phyloP scores from a whole-genome alignment of 64 coral and sea anemone species.

The Anthopleura sola region DNA sequence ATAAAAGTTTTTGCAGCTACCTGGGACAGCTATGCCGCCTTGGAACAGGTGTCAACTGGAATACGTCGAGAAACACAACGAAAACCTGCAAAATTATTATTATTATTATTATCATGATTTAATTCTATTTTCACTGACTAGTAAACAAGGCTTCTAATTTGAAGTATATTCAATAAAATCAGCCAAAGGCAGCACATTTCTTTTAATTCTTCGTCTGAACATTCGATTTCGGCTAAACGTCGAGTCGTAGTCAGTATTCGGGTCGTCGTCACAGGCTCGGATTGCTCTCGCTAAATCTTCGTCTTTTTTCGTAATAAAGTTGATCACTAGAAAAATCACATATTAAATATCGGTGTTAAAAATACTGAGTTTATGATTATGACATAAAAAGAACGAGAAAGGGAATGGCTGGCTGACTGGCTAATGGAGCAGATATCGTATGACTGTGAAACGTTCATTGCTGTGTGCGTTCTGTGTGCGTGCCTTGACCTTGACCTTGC shows the following conservation, averaged over 20 bases:
- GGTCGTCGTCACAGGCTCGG: conserved; percentile 28
- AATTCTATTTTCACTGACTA: not conserved
- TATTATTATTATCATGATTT: not conserved
- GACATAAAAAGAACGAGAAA: not conserved
- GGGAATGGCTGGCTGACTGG: not conserved
- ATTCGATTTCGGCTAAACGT: conserved; percentile 85
- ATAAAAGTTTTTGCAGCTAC: no score
- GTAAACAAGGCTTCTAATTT: not conserved
- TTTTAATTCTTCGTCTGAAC: conserved; percentile 83
- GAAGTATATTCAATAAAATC: conserved; percentile 13
- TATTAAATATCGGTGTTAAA: not conserved
- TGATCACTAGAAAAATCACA: conserved; percentile 51
- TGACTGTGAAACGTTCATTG: no score
- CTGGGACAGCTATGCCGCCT: no score
- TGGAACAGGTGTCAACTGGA: no score
- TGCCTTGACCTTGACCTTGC: no score
- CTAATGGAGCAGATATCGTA: no score
- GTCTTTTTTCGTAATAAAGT: conserved; percentile 65
- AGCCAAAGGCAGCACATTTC: conserved; percentile 38
- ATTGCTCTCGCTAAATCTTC: conserved; percentile 72
- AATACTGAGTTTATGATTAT: not conserved
- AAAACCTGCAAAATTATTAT: not conserved
- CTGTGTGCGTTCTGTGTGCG: no score
- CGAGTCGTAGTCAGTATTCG: conserved; percentile 38
- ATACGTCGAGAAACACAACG: no score